Evolutionary conservation across 2,888 invertebrate species (phyloP), one percentile per base, ranked within the genome.

Genomic region (Ashinkailepas kermadecensis): DNA sequence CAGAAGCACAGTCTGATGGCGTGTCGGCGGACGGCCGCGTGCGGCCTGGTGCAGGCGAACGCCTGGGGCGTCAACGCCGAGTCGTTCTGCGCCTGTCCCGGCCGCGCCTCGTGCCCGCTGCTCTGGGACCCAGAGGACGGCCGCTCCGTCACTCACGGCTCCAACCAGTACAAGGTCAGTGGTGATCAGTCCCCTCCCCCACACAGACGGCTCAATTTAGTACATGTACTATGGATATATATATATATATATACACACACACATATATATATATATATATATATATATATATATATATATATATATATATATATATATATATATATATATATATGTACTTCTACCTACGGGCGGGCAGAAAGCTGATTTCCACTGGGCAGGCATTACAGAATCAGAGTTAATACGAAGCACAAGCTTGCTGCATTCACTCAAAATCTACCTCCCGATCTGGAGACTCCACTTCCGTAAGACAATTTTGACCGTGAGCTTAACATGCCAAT

Each of bases 151-250:
- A 83, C 83, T 15, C 84, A 84, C 82, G 85, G 84, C 56, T 84
- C 84, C 62, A 84, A 85, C 25, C 85, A 85, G 82, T 85, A 84
- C 81, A 85, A 85, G 84, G 85, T 85, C 81, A 81, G 82, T n/a
- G 10, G 18, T 62, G 62, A 18, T 18, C 13, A 18, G 62, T 12
- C 15, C 6, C 59, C 7, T 0, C 1, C n/a, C n/a, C n/a, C n/a
- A n/a, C 39, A 39, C 39, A 3, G 2, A 39, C 82, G 85, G 84
- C 56, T 84, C 84, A 54, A 83, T 85, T 23, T 85, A 85, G 82
- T 85, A 84, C 81, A 85, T 85, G 84, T 85, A 85, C 81, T 79
- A 81, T 9, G 9, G 9, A n/a, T n/a, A n/a, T n/a, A n/a, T n/a
- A n/a, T n/a, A n/a, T 81, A 12, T 15, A 3, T 18, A 12, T 15